Evolutionary conservation across 2,797 vertebrate genomes (phyloP), one percentile per base, ranked within the genome.

Genomic region (Melanogrammus aeglefinus): DNA sequence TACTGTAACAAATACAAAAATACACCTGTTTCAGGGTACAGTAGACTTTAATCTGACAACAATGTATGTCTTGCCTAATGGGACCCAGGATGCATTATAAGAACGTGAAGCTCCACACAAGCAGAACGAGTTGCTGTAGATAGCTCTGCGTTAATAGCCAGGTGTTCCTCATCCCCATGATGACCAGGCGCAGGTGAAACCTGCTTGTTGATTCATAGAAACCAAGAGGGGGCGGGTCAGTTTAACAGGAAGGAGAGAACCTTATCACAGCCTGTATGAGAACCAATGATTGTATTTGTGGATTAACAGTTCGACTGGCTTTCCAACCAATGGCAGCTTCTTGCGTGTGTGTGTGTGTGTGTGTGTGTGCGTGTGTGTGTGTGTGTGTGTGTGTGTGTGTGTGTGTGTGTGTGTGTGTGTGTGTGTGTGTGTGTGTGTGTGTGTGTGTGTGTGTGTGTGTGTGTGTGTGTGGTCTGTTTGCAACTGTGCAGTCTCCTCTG

Each of bases 371-470:
- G 12, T 47, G 12, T 47, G 41, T 13, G 12, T 47, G 12, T 16
- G 41, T 38, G 38, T 38, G 38, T 38, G 38, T 38, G 38, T 38
- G 38, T 38, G 38, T 38, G 38, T 38, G 38, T 38, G 38, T 38
- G 38, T 38, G 44, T 47, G 10, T 47, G 44, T 47, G 44, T 47
- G 44, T 16, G 44, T 47, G 12, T 16, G 13, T 4, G 13, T 13
- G 12, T 47, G 44, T 13, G 3, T 76, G 75, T 39, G 74, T 35
- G 57, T 18, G 21, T 66, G 6, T 27, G 63, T 66, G 4, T 51
- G 75, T 72, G 33, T 31, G 27, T 72, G 27, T 14, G 63, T 76
- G 75, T 39, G 63, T 70, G 63, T 47, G 76, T 71, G 76, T 33
- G 27, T 72, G 78, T 66, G 24, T 13, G 66, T 7, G 2, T 38